Evolutionary conservation across 2,888 invertebrate species (phyloP).

Genomic region (Chesias legatella): DNA sequence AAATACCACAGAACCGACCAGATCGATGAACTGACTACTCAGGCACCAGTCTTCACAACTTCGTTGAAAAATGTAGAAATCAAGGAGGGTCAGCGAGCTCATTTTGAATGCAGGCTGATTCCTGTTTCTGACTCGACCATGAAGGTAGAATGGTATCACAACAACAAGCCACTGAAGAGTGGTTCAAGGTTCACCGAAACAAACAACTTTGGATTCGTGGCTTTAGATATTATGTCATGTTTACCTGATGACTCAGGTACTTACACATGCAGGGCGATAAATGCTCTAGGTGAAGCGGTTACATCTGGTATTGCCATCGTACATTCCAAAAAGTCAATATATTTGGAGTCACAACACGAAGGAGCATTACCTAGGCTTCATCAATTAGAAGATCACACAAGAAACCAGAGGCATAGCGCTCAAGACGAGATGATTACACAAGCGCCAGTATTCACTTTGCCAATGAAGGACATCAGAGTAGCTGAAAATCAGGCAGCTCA

Average conservation of each 20-base stretch:
- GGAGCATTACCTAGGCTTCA: slow-evolving; percentile 89
- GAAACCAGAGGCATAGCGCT: slow-evolving; percentile 85
- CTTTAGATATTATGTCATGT: slow-evolving; percentile 96
- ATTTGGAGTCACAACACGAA: slow-evolving; percentile 93
- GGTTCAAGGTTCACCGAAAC: slow-evolving; percentile 97
- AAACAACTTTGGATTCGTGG: slow-evolving; percentile 98
- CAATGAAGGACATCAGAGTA: slow-evolving; percentile 91
- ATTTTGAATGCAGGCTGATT: slow-evolving; percentile 95
- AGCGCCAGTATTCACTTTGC: slow-evolving; percentile 95
- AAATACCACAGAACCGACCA: slow-evolving; percentile 87
- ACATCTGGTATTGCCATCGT: slow-evolving; percentile 93
- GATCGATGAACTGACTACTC: slow-evolving; percentile 91
- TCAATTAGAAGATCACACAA: slow-evolving; percentile 89
- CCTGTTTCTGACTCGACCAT: slow-evolving; percentile 96
- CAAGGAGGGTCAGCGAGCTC: slow-evolving; percentile 96
- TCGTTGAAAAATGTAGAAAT: slow-evolving; percentile 95
- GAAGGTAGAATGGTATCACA: slow-evolving; percentile 98
- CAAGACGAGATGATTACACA: slow-evolving; percentile 91
- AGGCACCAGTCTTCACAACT: slow-evolving; percentile 95
- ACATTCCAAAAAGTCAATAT: slow-evolving; percentile 91
- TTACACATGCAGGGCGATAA: slow-evolving; percentile 96
- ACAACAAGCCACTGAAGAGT: slow-evolving; percentile 92
- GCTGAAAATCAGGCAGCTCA: slow-evolving; percentile 96
- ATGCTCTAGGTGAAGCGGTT: slow-evolving; percentile 94
- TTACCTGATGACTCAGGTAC: slow-evolving; percentile 98